Evolutionary conservation across 2,888 invertebrate genomes (phyloP).

Genomic region (Lymantria dispar): DNA sequence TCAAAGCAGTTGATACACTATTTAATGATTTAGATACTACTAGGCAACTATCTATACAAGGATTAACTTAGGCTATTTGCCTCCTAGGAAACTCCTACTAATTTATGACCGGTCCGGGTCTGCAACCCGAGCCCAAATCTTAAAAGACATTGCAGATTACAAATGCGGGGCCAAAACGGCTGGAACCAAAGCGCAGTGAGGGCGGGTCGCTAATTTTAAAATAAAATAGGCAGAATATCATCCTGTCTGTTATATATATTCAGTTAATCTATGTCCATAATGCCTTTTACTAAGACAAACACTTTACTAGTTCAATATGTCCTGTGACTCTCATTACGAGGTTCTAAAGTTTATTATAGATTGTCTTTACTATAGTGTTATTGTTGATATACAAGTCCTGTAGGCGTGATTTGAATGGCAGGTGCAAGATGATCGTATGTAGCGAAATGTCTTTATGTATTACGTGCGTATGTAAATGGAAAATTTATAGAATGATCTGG

Average conservation of each 20-base stretch:
- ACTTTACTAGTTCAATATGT: slow-evolving; percentile 19
- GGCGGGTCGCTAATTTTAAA: too few species aligned
- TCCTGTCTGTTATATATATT: not conserved
- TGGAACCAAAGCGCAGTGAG: too few species aligned
- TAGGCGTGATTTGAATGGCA: slow-evolving; percentile 71
- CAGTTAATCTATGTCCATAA: slow-evolving; percentile 35
- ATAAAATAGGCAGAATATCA: not conserved
- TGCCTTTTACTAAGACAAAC: slow-evolving; percentile 32
- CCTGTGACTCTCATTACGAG: slow-evolving; percentile 11
- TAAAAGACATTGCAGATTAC: too few species aligned
- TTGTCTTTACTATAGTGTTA: slow-evolving; percentile 8
- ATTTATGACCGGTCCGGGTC: too few species aligned
- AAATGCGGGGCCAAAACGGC: too few species aligned
- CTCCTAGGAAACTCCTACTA: too few species aligned
- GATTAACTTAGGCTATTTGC: too few species aligned
- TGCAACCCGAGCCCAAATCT: too few species aligned
- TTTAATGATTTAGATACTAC: too few species aligned
- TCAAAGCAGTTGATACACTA: too few species aligned
- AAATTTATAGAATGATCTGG: slow-evolving; percentile 7
- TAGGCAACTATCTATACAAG: too few species aligned
- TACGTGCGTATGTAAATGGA: slow-evolving; percentile 20
- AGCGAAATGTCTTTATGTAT: slow-evolving; percentile 56
- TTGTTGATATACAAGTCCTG: slow-evolving; percentile 35
- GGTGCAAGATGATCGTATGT: slow-evolving; percentile 51
- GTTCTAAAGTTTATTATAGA: slow-evolving; percentile 11